Evolutionary conservation across 37 sponge, comb jelly and placozoan genomes (phyloP).

Genomic region (Axinella damicornis): DNA sequence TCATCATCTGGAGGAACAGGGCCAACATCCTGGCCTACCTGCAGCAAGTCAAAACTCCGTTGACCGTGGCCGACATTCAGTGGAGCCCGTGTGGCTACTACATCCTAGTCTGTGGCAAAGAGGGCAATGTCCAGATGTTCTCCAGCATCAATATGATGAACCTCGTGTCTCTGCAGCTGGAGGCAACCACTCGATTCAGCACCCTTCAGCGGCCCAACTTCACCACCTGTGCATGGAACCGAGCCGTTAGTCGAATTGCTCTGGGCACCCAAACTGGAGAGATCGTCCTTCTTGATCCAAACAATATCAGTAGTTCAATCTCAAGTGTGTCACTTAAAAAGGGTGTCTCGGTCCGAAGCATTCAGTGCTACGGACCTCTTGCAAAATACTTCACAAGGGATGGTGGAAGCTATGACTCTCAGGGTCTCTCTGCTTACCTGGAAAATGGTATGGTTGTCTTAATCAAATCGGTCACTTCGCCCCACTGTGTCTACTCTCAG

Average conservation of each 20-base stretch:
- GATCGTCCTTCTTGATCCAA: conserved; percentile 24
- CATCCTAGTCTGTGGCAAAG: conserved; percentile 24
- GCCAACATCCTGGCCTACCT: conserved; percentile 48
- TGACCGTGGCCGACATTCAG: conserved; percentile 44
- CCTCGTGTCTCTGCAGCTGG: conserved; percentile 37
- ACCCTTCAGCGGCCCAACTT: neutral
- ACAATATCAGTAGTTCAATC: conserved; percentile 27
- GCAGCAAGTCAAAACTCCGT: neutral
- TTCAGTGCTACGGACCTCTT: conserved; percentile 27
- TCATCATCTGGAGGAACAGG: conserved; percentile 58
- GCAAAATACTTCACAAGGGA: neutral
- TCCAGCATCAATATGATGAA: conserved; percentile 3
- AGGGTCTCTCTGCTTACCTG: conserved; percentile 43
- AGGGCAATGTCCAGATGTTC: conserved; percentile 35
- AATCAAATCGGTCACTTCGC: neutral
- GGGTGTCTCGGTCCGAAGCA: conserved; percentile 11
- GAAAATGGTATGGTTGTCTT: conserved; percentile 46
- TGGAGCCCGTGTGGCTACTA: conserved; percentile 54
- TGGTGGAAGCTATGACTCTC: neutral
- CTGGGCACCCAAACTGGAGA: conserved; percentile 61
- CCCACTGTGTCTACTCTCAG: neutral
- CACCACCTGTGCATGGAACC: conserved; percentile 31
- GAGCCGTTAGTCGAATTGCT: conserved; percentile 14
- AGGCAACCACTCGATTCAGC: conserved; percentile 3
- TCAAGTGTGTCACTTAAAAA: conserved; percentile 21